A percentile compares a stretch with the other conserved stretches of the same genome.
phyloP scores from a whole-genome alignment of 92 coral and sea anemone genomes.

The Virgularia gustaviana region DNA sequence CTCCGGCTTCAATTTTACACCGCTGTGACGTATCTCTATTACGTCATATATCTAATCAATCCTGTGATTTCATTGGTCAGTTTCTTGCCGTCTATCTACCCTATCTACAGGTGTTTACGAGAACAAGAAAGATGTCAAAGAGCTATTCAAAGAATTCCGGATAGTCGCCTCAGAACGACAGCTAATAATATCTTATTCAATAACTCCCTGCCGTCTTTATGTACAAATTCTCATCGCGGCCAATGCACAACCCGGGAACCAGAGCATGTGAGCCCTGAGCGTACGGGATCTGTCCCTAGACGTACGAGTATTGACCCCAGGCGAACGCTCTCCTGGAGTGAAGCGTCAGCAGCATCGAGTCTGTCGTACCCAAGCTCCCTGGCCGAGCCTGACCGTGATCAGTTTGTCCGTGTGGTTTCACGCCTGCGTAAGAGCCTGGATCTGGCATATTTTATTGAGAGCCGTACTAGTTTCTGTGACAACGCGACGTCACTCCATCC shows the following conservation, averaged over 20 bases:
- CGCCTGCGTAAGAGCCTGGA: neutral
- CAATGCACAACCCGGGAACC: no score
- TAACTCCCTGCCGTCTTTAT: no score
- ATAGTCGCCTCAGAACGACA: neutral
- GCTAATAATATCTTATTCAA: neutral
- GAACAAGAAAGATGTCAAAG: conserved; percentile 9
- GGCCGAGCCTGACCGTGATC: neutral
- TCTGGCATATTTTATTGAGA: conserved; percentile 1
- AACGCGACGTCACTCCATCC: no score
- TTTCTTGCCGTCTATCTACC: conserved; percentile 2
- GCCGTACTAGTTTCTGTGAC: conserved; percentile 23
- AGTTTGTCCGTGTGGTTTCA: no score
- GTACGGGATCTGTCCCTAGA: no score
- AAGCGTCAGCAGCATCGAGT: neutral
- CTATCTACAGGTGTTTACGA: neutral
- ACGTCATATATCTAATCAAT: conserved; percentile 7
- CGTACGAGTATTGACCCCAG: neutral
- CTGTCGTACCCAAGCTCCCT: neutral
- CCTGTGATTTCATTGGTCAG: neutral
- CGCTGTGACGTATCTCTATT: neutral
- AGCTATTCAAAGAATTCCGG: neutral
- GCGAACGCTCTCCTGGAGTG: neutral
- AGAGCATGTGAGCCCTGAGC: no score
- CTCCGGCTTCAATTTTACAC: conserved; percentile 4
- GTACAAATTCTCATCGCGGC: no score